Conservation (phyloP, 2,113 vertebrate species). For the Uria aalge region DNA sequence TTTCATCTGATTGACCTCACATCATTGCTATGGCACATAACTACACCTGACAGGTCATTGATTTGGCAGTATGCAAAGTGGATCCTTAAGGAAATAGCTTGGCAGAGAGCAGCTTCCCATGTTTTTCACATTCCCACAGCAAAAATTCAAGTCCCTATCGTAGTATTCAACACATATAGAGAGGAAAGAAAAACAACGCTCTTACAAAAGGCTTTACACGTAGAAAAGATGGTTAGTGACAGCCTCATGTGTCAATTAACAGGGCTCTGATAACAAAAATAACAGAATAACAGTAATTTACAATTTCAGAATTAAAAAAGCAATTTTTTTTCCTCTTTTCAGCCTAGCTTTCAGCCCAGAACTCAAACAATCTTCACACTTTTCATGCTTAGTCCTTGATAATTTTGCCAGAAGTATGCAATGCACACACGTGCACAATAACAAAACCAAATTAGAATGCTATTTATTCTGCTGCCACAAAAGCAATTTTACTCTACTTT, state of each 20-base stretch:
- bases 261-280: neutral
- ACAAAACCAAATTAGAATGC: constrained; percentile 9
- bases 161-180: neutral
- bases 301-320: neutral
- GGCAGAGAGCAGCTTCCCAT: neutral
- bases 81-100: constrained; percentile 21
- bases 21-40: constrained; percentile 17
- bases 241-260: neutral
- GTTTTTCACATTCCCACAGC: constrained; percentile 6
- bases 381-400: neutral
- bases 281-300: neutral
- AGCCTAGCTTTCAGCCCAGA: neutral
- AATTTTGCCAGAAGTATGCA: neutral
- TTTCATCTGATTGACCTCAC: constrained; percentile 45
- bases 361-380: neutral
- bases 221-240: neutral
- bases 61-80: constrained; percentile 7
- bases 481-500: constrained; percentile 48
- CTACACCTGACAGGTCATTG: constrained; percentile 48
- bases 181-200: neutral
- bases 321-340: neutral
- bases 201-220: neutral
- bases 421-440: neutral
- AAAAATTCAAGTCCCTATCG: neutral
- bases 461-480: constrained; percentile 46